These are phyloP conservation scores for Drosophila dunni DNA, from an alignment of 1,140 invertebrate species.

Conservation along the genomic window DNA sequence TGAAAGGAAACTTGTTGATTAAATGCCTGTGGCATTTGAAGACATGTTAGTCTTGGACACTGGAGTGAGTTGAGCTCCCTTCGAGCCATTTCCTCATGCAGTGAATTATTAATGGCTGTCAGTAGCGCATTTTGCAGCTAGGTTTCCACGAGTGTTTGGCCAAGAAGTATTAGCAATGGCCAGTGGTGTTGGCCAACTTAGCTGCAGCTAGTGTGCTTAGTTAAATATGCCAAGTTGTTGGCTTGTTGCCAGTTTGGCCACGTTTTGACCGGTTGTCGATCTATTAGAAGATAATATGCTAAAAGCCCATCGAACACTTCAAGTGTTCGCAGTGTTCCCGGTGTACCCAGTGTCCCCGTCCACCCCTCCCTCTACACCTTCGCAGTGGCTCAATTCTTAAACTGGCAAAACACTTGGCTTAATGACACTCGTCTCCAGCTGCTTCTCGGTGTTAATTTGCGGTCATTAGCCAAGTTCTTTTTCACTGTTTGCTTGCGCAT, in stretches of 20 bases:
- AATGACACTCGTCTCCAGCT: constrained; percentile 72
- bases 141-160: constrained; percentile 39
- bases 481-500: constrained; percentile 16
- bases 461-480: constrained; percentile 73
- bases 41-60: background rate
- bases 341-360: background rate
- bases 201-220: constrained; percentile 28
- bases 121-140: constrained; percentile 30
- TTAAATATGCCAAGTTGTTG: constrained; percentile 58
- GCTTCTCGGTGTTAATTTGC: constrained; percentile 74
- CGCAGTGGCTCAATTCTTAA: background rate
- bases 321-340: background rate
- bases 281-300: constrained; percentile 80
- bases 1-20: background rate
- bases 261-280: constrained; percentile 50
- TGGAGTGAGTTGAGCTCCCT: background rate
- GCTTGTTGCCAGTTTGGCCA: constrained; percentile 27
- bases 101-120: constrained; percentile 47
- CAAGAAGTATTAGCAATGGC: constrained; percentile 19
- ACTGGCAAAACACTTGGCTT: constrained; percentile 71
- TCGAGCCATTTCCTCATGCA: constrained; percentile 30
- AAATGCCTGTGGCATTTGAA: constrained; percentile 1
- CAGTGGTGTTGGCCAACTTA: constrained; percentile 8
- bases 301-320: constrained; percentile 72
- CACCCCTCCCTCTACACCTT: background rate